phyloP scores from a whole-genome alignment of 1,140 invertebrate species.

The Lucilia cuprina region DNA sequence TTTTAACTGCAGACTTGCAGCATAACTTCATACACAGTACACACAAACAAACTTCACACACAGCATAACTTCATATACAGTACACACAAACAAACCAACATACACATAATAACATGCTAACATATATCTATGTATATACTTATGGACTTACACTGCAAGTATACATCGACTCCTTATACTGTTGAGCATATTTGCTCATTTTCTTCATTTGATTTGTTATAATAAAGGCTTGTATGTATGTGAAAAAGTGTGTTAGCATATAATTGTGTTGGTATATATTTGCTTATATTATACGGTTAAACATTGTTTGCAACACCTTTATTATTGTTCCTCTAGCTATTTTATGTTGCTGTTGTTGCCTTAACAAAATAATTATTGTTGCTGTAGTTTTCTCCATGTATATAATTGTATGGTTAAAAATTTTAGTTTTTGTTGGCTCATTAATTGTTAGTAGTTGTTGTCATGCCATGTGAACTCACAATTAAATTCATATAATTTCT shows the following conservation, averaged over 20 bases:
- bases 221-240: not conserved
- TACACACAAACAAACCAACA: not conserved
- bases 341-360: not conserved
- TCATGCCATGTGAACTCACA: not conserved
- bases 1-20: not conserved
- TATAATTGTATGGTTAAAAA: not conserved
- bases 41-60: conserved; percentile 10
- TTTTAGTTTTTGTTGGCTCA: not conserved
- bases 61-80: too few relatives aligned
- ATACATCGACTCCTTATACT: not conserved
- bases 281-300: not conserved
- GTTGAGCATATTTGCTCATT: not conserved
- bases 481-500: not conserved
- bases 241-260: not conserved
- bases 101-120: not conserved
- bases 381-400: not conserved
- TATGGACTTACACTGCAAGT: not conserved
- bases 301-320: not conserved
- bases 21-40: not conserved
- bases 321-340: not conserved
- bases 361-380: not conserved
- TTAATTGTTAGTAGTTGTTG: not conserved
- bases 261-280: not conserved
- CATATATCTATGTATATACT: too few relatives aligned
- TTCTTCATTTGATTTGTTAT: conserved; percentile 7